Conservation (phyloP, 1,140 invertebrate species). For the Calosoma granatense region DNA sequence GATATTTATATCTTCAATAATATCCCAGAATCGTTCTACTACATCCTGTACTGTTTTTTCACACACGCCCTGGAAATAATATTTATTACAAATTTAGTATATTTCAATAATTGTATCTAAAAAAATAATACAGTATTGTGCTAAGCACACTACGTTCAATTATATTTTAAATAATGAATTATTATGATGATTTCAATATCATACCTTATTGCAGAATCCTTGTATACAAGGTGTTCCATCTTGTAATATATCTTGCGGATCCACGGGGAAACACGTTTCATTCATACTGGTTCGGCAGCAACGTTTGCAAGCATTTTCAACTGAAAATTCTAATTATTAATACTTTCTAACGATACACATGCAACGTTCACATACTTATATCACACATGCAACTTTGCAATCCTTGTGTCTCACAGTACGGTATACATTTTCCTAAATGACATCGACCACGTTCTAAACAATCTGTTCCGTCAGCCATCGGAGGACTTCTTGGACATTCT, state of each 20-base stretch:
- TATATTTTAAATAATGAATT: conserved; percentile 5
- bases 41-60: conserved; percentile 92
- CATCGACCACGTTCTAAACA: conserved; percentile 86
- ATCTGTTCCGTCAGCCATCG: conserved; percentile 77
- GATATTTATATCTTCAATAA: conserved; percentile 92
- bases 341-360: conserved; percentile 8
- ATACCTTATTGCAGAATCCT: conserved; percentile 88
- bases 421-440: conserved; percentile 73
- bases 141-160: conserved; percentile 2
- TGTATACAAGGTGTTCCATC: conserved; percentile 93
- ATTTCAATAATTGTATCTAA: conserved; percentile 6
- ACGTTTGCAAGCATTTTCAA: conserved; percentile 74
- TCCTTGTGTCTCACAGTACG: conserved; percentile 87
- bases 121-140: conserved; percentile 1
- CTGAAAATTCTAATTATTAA: conserved; percentile 37
- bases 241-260: conserved; percentile 74
- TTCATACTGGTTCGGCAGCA: conserved; percentile 86
- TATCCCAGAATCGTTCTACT: conserved; percentile 91
- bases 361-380: conserved; percentile 50
- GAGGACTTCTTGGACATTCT: conserved; percentile 67
- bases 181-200: background rate
- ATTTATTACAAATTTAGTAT: conserved; percentile 12
- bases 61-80: conserved; percentile 64
- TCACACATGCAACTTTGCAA: conserved; percentile 92
- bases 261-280: conserved; percentile 82